These are phyloP conservation scores for Erpornis zantholeuca DNA, from an alignment of 2,113 vertebrate species.

Conservation along the genomic window DNA sequence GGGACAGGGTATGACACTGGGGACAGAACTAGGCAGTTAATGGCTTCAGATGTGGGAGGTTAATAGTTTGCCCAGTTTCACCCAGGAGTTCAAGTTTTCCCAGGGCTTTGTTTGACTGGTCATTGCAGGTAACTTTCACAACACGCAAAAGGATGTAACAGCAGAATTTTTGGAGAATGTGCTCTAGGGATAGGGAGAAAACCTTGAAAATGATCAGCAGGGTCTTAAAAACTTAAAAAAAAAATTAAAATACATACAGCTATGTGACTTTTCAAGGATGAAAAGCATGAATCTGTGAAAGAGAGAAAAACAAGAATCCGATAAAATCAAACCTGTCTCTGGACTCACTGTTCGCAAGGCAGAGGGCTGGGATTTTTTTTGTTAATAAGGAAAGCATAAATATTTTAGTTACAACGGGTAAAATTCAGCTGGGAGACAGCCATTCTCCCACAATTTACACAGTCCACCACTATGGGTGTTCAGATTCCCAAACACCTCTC, in stretches of 20 bases:
- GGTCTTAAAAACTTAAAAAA: background rate
- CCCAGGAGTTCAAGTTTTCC: background rate
- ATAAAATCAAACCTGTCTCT: background rate
- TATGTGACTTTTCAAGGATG: background rate
- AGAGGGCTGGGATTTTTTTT: rapidly evolving
- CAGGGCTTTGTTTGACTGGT: background rate
- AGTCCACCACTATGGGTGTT: background rate
- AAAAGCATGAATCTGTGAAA: background rate
- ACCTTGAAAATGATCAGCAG: background rate
- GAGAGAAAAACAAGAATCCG: background rate
- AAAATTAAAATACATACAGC: no score
- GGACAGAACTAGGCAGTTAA: background rate
- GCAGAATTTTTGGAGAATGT: background rate
- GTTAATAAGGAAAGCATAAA: background rate
- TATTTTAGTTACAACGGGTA: background rate
- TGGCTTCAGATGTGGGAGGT: background rate
- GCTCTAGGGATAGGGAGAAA: background rate
- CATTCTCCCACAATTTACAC: background rate
- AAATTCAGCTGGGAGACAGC: background rate
- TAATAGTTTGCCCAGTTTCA: background rate
- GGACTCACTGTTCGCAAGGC: background rate
- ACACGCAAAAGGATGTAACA: background rate
- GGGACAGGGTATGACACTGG: background rate
- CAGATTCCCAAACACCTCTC: background rate
- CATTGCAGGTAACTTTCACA: background rate